A percentile compares a stretch with the other conserved stretches of the same genome.
phyloP scores from a whole-genome alignment of 1,140 invertebrate genomes.

The Drosophila pallidifrons region DNA sequence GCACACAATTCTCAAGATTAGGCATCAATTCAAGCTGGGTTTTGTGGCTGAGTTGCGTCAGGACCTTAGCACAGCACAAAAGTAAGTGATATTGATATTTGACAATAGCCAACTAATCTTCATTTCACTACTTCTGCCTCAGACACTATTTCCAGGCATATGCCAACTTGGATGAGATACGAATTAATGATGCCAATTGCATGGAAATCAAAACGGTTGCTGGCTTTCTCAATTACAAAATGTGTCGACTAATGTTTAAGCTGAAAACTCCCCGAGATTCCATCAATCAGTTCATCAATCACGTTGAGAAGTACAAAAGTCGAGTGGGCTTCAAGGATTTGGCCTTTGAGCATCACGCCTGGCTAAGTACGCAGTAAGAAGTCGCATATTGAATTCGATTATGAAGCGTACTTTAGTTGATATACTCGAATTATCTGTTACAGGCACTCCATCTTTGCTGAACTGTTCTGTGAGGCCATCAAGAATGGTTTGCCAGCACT shows the following conservation, averaged over 20 bases:
- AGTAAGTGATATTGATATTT: conserved; percentile 87
- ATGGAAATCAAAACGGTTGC: conserved; percentile 98
- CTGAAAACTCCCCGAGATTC: conserved; percentile 96
- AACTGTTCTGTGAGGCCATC: conserved; percentile 97
- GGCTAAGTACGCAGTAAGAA: conserved; percentile 97
- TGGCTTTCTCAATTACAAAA: conserved; percentile 97
- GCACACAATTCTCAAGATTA: conserved; percentile 96
- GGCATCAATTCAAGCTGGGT: conserved; percentile 99
- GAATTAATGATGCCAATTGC: conserved; percentile 95
- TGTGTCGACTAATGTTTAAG: conserved; percentile 95
- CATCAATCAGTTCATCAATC: conserved; percentile 96
- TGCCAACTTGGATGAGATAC: conserved; percentile 93
- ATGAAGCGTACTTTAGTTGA: background rate
- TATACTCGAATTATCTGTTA: conserved; percentile 21
- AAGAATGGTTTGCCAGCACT: conserved; percentile 94
- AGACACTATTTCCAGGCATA: conserved; percentile 98
- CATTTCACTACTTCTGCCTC: conserved; percentile 63
- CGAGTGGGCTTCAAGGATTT: conserved; percentile 92
- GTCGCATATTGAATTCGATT: conserved; percentile 44
- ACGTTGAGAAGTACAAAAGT: conserved; percentile 94
- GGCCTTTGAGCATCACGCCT: conserved; percentile 97
- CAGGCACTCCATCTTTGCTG: conserved; percentile 92
- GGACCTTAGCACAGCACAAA: conserved; percentile 94
- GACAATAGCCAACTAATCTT: background rate
- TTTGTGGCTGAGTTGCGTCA: conserved; percentile 97